Conservation (phyloP, 2,113 vertebrate genomes). For the Caranx melampygus region DNA sequence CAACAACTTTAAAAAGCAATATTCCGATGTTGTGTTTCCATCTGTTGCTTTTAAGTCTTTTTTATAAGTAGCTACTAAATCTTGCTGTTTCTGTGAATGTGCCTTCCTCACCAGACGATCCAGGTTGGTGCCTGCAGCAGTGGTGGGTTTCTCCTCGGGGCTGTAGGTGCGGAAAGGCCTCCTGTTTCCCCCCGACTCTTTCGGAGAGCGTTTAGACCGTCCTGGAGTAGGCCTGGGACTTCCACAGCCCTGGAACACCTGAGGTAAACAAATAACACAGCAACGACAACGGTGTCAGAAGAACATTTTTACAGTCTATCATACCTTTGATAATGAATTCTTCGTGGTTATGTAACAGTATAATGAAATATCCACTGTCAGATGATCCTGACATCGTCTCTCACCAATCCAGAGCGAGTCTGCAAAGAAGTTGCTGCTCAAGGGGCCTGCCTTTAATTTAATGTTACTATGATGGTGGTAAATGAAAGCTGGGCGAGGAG, state of each 20-base stretch:
- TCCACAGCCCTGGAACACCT: slow-evolving; percentile 92
- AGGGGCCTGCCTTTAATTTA: too few species aligned
- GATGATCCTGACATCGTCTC: too few species aligned
- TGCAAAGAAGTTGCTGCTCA: not conserved
- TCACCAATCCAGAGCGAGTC: not conserved
- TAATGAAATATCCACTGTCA: not conserved
- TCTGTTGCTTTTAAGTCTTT: not conserved
- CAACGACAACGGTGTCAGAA: not conserved
- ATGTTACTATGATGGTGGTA: not conserved
- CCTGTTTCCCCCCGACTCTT: slow-evolving; percentile 78
- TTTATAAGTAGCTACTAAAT: not conserved
- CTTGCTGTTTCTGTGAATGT: not conserved
- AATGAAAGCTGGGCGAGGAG: not conserved
- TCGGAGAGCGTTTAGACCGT: slow-evolving; percentile 84
- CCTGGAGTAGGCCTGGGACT: slow-evolving; percentile 80
- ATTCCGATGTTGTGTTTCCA: not conserved
- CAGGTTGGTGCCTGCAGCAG: slow-evolving; percentile 88
- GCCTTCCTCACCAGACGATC: slow-evolving; percentile 85
- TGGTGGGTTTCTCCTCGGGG: slow-evolving; percentile 88
- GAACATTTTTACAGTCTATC: not conserved
- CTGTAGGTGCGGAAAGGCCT: slow-evolving; percentile 83
- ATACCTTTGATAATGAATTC: not conserved
- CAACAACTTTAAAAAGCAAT: not conserved
- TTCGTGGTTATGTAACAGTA: not conserved
- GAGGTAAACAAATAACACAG: not conserved